A percentile compares a stretch with the other conserved stretches of the same genome.
Evolutionary conservation across 2,113 vertebrate species (phyloP).

Genomic region (Oreochromis spilurus): DNA sequence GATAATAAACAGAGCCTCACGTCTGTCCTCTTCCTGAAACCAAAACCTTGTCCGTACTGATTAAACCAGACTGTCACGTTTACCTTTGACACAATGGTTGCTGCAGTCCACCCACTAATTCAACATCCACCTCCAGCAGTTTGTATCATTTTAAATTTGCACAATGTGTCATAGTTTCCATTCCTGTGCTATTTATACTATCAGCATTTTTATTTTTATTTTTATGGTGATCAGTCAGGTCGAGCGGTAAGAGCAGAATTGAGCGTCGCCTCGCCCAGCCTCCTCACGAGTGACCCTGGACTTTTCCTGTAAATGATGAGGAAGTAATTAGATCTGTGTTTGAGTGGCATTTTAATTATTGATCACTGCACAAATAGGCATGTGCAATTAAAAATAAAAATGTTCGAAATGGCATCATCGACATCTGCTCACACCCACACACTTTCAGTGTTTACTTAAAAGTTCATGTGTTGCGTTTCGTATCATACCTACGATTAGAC

Average conservation of each 20-base stretch:
- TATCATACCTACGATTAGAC: not conserved
- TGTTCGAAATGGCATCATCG: not conserved
- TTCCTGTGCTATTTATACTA: not conserved
- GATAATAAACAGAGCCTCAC: not conserved
- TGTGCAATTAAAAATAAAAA: not conserved
- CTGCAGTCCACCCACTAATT: not conserved
- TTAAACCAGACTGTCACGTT: not conserved
- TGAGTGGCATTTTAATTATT: slow-evolving; percentile 10
- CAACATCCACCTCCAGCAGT: not conserved
- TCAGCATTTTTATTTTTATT: not conserved
- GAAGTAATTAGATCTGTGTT: slow-evolving; percentile 1
- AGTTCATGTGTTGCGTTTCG: not conserved
- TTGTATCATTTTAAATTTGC: no score
- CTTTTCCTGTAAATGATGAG: not conserved
- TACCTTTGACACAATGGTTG: not conserved
- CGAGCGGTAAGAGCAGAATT: not conserved
- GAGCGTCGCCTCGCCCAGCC: not conserved
- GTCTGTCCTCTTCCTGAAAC: not conserved
- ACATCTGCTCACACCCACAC: not conserved
- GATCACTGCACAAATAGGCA: not conserved
- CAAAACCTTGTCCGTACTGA: not conserved
- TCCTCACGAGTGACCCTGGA: not conserved
- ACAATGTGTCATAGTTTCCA: slow-evolving; percentile 26
- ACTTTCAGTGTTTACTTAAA: not conserved
- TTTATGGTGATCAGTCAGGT: not conserved